Evolutionary conservation across 2,797 vertebrate species (phyloP), one percentile per base, ranked within the genome.

Genomic region (Lepidocolaptes lacrymiger): DNA sequence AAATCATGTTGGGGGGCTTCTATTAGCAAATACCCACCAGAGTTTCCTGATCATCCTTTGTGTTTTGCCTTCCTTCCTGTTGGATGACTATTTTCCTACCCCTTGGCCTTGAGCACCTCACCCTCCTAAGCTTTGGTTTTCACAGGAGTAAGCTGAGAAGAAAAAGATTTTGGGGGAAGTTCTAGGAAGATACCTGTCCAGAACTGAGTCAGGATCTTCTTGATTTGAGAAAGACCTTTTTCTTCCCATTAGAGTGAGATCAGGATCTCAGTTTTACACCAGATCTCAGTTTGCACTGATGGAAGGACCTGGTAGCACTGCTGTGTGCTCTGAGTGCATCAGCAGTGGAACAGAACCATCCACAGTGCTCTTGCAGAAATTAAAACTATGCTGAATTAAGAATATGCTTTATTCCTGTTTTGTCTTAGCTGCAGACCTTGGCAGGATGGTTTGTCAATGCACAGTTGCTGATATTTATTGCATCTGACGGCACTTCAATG

Each of bases 401-500:
- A 75, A 41, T 18, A 15, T 36, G 13, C 30, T 71, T 79, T 48
- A 51, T 78, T 67, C 39, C n/a, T 39, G 13, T 63, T 81, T 86
- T 32, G 5, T 27, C 6, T 88, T n/a, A 81, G 61, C 24, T 48
- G 21, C 49, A 72, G 39, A 59, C 28, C 12, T 64, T 63, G 61
- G 44, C 21, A 37, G 61, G 51, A 44, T 85, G n/a, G 15, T 62
- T 93, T 88, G 58, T 86, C 81, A 54, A 5, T 68, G 52, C 82
- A 63, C 41, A 44, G 68, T 73, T 95, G 49, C 72, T 91, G 88
- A 43, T 80, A 83, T 59, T 83, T 82, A 80, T 69, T 96, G 76
- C 73, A 66, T 72, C 81, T 88, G 93, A 88, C 79, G 95, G 67
- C 68, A 51, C 84, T 88, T 95, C 85, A 82, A 3, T 69, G 79